These are phyloP conservation scores for Pristionchus maxplancki DNA, from an alignment of 2,888 invertebrate genomes.

Conservation along the genomic window DNA sequence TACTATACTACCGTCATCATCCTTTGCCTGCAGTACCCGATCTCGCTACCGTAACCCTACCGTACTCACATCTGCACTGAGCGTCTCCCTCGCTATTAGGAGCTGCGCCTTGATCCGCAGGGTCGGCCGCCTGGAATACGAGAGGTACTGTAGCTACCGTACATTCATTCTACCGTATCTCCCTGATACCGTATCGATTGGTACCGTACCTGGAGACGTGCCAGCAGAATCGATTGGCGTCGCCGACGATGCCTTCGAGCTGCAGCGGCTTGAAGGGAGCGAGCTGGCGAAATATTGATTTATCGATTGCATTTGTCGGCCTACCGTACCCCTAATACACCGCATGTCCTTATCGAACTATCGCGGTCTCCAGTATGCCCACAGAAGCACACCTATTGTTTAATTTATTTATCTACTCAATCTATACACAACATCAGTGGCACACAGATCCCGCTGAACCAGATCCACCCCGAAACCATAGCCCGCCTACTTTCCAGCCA, in stretches of 20 bases:
- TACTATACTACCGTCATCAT: background rate
- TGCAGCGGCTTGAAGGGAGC: constrained; percentile 31
- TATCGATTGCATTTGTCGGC: too few relatives aligned
- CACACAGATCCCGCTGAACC: too few relatives aligned
- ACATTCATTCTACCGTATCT: too few relatives aligned
- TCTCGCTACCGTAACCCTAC: background rate
- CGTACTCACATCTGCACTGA: constrained; percentile 2
- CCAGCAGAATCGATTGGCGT: constrained; percentile 46
- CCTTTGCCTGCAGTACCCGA: background rate
- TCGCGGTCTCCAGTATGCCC: background rate
- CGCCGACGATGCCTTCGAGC: background rate
- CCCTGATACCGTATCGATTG: too few relatives aligned
- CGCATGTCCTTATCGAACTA: too few relatives aligned
- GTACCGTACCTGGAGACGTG: constrained; percentile 30
- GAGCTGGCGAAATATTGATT: constrained; percentile 7
- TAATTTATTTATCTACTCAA: too few relatives aligned
- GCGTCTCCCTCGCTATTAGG: constrained; percentile 24
- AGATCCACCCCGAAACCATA: too few relatives aligned
- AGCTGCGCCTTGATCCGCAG: background rate
- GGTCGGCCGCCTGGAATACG: background rate
- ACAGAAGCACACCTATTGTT: too few relatives aligned
- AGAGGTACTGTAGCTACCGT: too few relatives aligned
- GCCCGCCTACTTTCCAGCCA: background rate
- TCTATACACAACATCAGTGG: too few relatives aligned
- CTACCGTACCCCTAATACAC: background rate